Percentiles rank a stretch among this genome's conserved stretches.
These are phyloP conservation scores for Lamprotornis superbus DNA, from an alignment of 2,113 vertebrate species.

Conservation along the genomic window DNA sequence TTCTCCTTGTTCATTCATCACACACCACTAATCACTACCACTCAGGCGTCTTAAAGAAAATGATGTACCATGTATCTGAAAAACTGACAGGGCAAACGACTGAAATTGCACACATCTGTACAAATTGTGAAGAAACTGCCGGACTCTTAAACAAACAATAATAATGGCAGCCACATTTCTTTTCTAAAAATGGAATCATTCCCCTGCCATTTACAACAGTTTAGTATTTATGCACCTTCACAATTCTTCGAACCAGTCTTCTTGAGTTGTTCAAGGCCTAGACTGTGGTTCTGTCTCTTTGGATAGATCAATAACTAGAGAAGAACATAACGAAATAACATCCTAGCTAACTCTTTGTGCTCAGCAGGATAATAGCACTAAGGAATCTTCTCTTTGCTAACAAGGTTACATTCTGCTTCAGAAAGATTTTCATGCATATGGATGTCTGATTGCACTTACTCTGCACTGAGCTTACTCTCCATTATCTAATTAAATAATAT, in stretches of 20 bases:
- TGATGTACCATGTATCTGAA: not conserved
- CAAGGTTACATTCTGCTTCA: not conserved
- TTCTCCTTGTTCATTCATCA: not conserved
- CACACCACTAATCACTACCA: not conserved
- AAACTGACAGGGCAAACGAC: not conserved
- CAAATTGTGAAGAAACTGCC: not conserved
- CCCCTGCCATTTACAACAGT: not conserved
- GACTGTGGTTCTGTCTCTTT: not conserved
- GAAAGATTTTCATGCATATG: fast-evolving
- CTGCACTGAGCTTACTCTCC: not conserved
- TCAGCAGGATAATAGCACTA: not conserved
- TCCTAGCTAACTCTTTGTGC: not conserved
- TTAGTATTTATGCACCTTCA: not conserved
- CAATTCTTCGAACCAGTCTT: not conserved
- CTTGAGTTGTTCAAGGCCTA: not conserved
- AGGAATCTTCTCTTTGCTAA: not conserved
- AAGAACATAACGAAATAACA: not conserved
- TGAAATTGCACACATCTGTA: not conserved
- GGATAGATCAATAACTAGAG: not conserved
- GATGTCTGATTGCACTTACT: not conserved
- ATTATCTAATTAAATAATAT: not conserved
- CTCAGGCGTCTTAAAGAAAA: not conserved
- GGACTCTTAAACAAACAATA: not conserved
- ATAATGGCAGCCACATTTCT: not conserved
- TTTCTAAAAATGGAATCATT: not conserved